A percentile compares a stretch with the other conserved stretches of the same genome.
phyloP scores from a whole-genome alignment of 2,113 vertebrate species.

The Tachycineta bicolor region DNA sequence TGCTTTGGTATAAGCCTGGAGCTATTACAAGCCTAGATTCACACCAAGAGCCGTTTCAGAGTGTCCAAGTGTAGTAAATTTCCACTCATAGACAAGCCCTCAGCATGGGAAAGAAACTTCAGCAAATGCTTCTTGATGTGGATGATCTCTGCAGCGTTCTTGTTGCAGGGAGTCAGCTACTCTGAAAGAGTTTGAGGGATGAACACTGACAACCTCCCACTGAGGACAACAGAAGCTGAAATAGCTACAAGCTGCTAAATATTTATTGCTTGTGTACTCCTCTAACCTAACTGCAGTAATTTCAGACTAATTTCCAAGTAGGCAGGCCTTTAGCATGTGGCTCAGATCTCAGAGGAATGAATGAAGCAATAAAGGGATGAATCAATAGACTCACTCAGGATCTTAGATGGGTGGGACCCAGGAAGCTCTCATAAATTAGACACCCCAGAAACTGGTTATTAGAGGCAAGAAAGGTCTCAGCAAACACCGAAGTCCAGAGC shows the following conservation, averaged over 20 bases:
- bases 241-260: neutral
- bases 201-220: neutral
- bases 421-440: neutral
- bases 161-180: neutral
- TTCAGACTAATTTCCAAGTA: neutral
- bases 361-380: neutral
- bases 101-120: neutral
- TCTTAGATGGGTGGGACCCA: neutral
- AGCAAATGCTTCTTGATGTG: neutral
- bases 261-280: neutral
- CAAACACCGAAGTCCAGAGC: neutral
- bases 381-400: neutral
- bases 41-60: neutral
- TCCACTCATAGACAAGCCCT: neutral
- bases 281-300: neutral
- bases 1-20: neutral
- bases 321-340: neutral
- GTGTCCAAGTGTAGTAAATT: neutral
- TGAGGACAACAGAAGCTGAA: neutral
- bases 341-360: neutral
- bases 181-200: neutral
- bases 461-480: neutral
- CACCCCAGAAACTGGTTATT: neutral
- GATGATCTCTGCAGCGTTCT: neutral
- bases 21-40: slow-evolving; percentile 1